phyloP scores from a whole-genome alignment of 2,797 vertebrate genomes.

The Diplodus sargus region DNA sequence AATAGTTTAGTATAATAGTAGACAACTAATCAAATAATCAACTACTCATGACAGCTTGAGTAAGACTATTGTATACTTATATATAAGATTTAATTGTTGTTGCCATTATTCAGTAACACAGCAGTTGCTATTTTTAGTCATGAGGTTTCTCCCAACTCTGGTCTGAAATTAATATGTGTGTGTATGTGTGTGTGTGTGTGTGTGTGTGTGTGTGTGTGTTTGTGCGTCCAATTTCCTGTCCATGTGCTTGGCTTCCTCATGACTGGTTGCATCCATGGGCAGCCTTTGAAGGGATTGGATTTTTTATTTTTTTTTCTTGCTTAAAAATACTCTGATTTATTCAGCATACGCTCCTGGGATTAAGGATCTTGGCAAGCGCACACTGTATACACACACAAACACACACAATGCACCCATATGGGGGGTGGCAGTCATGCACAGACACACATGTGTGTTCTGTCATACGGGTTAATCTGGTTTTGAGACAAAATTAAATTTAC shows the following conservation, averaged over 20 bases:
- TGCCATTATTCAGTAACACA: neutral
- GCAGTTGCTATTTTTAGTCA: conserved; percentile 17
- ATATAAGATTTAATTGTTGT: neutral
- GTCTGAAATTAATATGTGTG: conserved; percentile 1
- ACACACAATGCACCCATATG: conserved; percentile 33
- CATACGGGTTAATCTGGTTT: conserved; percentile 79
- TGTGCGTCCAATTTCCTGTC: neutral
- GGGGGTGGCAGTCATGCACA: conserved; percentile 18
- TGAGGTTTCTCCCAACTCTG: conserved; percentile 7
- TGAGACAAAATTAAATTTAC: conserved; percentile 80
- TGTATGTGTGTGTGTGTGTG: neutral
- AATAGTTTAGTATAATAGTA: too few species aligned
- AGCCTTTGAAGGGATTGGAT: conserved; percentile 62
- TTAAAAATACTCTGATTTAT: conserved; percentile 65
- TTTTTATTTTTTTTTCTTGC: conserved; percentile 40
- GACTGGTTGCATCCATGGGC: conserved; percentile 41
- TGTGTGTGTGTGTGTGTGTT: neutral
- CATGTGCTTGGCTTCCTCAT: conserved; percentile 47
- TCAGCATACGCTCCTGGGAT: conserved; percentile 67
- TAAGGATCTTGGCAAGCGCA: conserved; percentile 66
- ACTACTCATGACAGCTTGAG: too few species aligned
- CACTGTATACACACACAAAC: conserved; percentile 45
- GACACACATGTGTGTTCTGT: conserved; percentile 59
- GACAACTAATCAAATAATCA: too few species aligned
- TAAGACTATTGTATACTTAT: neutral